A percentile compares a stretch with the other conserved stretches of the same genome.
Conservation (phyloP, 2,113 vertebrate species). For the Grantiella picta region DNA sequence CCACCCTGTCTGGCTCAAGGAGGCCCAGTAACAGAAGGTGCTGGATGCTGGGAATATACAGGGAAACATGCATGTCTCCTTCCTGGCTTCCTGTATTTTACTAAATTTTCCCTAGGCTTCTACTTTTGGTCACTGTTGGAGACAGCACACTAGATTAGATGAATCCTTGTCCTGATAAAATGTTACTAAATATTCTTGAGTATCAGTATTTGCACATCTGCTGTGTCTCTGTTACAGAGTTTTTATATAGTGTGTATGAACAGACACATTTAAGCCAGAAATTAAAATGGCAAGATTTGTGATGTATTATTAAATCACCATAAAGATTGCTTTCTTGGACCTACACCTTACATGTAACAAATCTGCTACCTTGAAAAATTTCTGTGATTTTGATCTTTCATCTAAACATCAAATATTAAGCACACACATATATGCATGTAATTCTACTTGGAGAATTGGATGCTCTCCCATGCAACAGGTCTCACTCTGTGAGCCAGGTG, state of each 20-base stretch:
- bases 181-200: background rate
- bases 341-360: rapidly evolving
- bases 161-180: background rate
- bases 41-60: background rate
- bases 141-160: background rate
- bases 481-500: background rate
- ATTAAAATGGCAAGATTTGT: background rate
- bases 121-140: background rate
- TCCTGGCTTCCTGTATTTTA: background rate
- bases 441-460: background rate
- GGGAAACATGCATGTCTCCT: background rate
- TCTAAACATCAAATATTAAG: background rate
- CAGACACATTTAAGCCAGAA: background rate
- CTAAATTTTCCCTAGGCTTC: background rate
- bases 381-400: background rate
- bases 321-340: background rate
- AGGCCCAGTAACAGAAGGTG: background rate
- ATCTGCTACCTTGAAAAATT: background rate
- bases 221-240: background rate
- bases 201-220: background rate
- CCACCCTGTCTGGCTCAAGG: background rate
- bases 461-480: background rate
- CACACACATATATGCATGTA: background rate
- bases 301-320: background rate
- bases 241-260: background rate